phyloP scores from a whole-genome alignment of 2,888 invertebrate genomes.

The Tinea semifulvella region DNA sequence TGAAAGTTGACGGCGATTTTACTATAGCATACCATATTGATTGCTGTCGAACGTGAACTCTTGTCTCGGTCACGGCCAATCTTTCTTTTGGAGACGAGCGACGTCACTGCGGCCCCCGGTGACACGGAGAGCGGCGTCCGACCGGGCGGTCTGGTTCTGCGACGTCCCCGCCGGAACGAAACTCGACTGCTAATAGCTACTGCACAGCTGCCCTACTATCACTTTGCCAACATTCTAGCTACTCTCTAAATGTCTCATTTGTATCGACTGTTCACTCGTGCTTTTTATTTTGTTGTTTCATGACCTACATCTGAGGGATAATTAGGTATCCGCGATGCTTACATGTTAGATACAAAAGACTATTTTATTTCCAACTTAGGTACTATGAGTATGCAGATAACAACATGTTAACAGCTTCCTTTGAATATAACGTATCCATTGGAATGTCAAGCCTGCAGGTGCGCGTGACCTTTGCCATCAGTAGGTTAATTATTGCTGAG shows the following conservation, averaged over 20 bases:
- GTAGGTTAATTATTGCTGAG: no score
- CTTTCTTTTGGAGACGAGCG: background rate
- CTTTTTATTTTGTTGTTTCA: background rate
- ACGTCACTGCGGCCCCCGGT: conserved; percentile 19
- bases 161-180: conserved; percentile 43
- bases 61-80: conserved; percentile 45
- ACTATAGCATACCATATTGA: conserved; percentile 5
- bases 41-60: conserved; percentile 38
- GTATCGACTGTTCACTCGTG: background rate
- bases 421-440: no score
- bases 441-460: no score
- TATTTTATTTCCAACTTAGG: no score
- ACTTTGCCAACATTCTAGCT: conserved; percentile 33
- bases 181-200: conserved; percentile 33
- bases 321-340: no score
- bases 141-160: conserved; percentile 24
- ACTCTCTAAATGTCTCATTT: conserved; percentile 32
- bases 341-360: no score
- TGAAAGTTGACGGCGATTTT: background rate
- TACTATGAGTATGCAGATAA: no score
- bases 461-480: no score
- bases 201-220: conserved; percentile 50
- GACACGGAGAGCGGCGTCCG: conserved; percentile 3
- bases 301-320: conserved; percentile 5
- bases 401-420: no score